Conservation (phyloP, 1,140 invertebrate species). For the Pseudoatta argentina region DNA sequence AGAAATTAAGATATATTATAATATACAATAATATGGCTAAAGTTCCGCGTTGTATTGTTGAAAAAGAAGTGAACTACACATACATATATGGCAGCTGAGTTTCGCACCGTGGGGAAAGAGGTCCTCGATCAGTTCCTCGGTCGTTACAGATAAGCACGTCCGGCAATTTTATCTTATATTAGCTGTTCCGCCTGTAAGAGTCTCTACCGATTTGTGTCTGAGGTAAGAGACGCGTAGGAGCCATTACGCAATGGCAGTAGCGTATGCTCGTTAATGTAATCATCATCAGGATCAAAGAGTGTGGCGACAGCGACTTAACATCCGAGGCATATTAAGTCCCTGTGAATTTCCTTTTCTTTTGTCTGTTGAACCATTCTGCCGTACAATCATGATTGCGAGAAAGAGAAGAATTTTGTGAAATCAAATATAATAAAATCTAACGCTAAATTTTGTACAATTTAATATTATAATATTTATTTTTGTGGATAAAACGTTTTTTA, state of each 20-base stretch:
- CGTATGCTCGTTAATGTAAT: conserved; percentile 32
- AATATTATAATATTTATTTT: neutral
- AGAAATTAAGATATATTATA: conserved; percentile 49
- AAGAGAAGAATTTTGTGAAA: neutral
- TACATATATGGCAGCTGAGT: conserved; percentile 15
- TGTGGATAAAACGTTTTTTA: neutral
- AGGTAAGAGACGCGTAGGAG: neutral
- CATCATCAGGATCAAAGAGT: neutral
- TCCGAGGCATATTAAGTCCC: neutral
- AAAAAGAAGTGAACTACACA: neutral
- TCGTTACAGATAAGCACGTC: conserved; percentile 60
- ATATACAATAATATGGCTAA: neutral
- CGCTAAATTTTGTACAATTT: too few relatives aligned
- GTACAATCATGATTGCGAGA: neutral
- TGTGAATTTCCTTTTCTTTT: neutral
- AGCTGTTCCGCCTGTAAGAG: conserved; percentile 48
- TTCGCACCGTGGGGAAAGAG: conserved; percentile 44
- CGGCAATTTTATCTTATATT: conserved; percentile 62
- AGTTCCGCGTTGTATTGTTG: conserved; percentile 49
- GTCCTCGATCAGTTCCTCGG: conserved; percentile 10
- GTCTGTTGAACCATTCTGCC: neutral
- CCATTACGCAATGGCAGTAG: conserved; percentile 30
- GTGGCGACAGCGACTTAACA: conserved; percentile 21
- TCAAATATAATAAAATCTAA: neutral
- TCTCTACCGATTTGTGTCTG: neutral